Base-by-base conservation (phyloP, 1,140 invertebrate genomes). In the Bilobella aurantiaca region DNA sequence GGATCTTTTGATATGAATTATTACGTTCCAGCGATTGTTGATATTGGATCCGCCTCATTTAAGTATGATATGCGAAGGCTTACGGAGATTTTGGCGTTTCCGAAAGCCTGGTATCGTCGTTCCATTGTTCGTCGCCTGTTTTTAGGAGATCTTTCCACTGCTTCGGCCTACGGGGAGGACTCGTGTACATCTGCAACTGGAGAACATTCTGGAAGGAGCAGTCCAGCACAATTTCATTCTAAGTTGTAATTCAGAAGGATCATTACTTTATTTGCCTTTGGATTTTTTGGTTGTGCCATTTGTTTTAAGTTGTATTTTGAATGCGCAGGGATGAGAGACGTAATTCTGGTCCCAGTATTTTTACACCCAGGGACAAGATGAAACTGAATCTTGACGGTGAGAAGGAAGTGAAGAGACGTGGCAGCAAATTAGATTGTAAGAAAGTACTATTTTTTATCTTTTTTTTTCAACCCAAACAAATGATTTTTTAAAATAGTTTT, bases 21-120 rank as follows among this genome's bases (percentile, higher is more conserved):
- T n/a, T 62, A 69, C 53, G 64, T 80, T 81, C 68, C 76, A 89
- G 90, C 90, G 14, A 93, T 96, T 67, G 86, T 93, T 72, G 93
- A 97, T 78, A 93, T 98, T 74, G 96, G 95, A 30, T 93, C 90
- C n/a, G 96, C 96, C 27, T 93, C 90, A 25, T 98, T 99, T 77
- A 97, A 98, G 75, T 98, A 98, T 77, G 96, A 99, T 76, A 98
- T 98, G 93, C 82, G 96, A 60, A 83, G 96, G n/a, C 77, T 98
- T 63, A 93, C 91, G 0, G 96, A 99, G 79, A 97, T 98, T 72
- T 78, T 99, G 42, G 92, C 93, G 3, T 98, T 99, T 75, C 96
- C 96, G 0, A 96, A 96, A 79, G 95, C 96, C 2, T 99, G 96
- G 96, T 96, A 96, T 75, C 81, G 95, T 27, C 82, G 93, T 21